phyloP scores from a whole-genome alignment of 2,888 invertebrate species.

The Drosophila recens region DNA sequence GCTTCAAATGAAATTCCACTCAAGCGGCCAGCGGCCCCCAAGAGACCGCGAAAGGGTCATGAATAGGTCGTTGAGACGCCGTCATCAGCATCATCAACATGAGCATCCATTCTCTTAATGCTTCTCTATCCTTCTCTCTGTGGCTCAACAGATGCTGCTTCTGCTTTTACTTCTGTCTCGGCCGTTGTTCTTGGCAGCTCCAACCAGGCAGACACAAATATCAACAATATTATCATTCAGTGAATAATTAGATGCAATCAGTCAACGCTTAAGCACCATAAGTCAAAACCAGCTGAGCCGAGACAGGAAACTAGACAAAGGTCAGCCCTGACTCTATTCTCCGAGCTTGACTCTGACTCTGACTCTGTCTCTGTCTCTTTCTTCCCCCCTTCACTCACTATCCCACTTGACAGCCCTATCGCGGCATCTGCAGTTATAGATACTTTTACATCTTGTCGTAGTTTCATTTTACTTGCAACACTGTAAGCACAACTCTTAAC shows the following conservation, averaged over 20 bases:
- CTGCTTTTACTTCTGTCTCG: constrained; percentile 10
- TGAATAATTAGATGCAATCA: constrained; percentile 84
- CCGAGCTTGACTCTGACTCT: constrained; percentile 21
- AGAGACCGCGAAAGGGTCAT: constrained; percentile 73
- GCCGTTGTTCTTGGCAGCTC: constrained; percentile 40
- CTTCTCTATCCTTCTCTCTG: constrained; percentile 8
- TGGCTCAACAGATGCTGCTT: constrained; percentile 15
- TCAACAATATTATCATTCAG: constrained; percentile 80
- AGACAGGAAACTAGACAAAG: constrained; percentile 67
- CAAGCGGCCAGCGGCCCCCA: constrained; percentile 51
- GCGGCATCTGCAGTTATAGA: constrained; percentile 62
- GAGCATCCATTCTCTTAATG: constrained; percentile 25
- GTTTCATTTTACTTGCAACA: constrained; percentile 58
- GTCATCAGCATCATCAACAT: constrained; percentile 66
- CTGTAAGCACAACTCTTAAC: constrained; percentile 25
- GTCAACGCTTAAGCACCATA: constrained; percentile 82
- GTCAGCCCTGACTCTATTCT: constrained; percentile 52
- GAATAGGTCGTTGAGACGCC: constrained; percentile 76
- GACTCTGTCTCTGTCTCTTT: too few relatives aligned
- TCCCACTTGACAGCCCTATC: constrained; percentile 52
- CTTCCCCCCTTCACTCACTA: too few relatives aligned
- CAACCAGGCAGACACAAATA: constrained; percentile 64
- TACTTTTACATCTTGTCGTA: constrained; percentile 53
- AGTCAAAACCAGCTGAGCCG: constrained; percentile 69
- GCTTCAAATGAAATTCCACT: constrained; percentile 65